Base-by-base conservation (phyloP, 2,113 vertebrate species). In the Aythya baeri region DNA sequence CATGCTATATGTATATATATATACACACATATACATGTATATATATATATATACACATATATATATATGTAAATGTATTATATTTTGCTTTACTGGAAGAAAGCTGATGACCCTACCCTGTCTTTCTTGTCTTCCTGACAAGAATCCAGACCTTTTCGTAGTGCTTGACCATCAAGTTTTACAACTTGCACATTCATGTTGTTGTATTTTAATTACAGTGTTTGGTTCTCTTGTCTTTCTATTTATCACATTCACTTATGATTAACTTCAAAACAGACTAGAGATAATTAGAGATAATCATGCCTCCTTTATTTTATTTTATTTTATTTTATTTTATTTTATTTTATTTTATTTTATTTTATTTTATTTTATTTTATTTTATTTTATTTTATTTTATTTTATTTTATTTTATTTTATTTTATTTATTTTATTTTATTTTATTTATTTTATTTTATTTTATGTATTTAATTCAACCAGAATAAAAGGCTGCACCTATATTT, bases 201-300 rank as follows among this genome's bases (percentile, higher is more conserved):
- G 76, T 86, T 61, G 77, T 83, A 71, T 90, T 93, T 88, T 93
- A 94, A 93, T 93, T 91, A 61, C 32, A 72, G 34, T 59, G 67
- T 54, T 85, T 25, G 36, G 11, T 70, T 88, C 36, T 88, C 41
- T 78, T 27, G 77, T 83, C 55, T 81, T 94, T 32, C 2, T 44
- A 43, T 86, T 86, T 86, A 93, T 92, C 57, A 78, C 61, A 72
- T 80, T 95, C 83, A 84, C 49, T 86, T 92, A 58, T 0, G 0
- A 92, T 91, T 96, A 93, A 71, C 73, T 86, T 93, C 61, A 90
- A 52, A 83, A 32, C 65, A 29, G 13, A 34, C 82, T 91, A 59
- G 27, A 43, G 61, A 59, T 93, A 83, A 83, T 94, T 86, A 83
- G 61, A 36, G 36, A 36, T 36, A 86, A 71, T 55, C 50, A 50